Evolutionary conservation across 1,140 invertebrate genomes (phyloP).

Genomic region (Neodiprion pinetum): DNA sequence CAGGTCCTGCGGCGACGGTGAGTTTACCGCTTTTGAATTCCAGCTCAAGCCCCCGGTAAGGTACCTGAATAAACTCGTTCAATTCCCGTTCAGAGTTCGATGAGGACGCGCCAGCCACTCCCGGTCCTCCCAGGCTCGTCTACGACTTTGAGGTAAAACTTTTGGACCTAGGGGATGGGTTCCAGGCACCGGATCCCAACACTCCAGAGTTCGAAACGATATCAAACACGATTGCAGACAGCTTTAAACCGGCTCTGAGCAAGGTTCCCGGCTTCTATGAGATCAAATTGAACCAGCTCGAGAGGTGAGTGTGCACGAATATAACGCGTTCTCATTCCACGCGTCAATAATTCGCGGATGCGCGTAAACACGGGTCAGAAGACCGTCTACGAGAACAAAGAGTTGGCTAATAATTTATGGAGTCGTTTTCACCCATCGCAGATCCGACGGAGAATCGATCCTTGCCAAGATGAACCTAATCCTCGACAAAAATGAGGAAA

Average conservation of each 20-base stretch:
- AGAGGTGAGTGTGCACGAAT: conserved; percentile 67
- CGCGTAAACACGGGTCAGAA: not conserved
- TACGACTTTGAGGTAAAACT: conserved; percentile 80
- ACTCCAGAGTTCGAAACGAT: conserved; percentile 76
- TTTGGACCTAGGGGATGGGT: conserved; percentile 78
- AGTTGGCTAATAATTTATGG: not conserved
- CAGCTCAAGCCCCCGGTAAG: too few species aligned
- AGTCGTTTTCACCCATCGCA: conserved; percentile 7
- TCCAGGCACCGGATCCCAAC: conserved; percentile 71
- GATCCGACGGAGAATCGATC: conserved; percentile 66
- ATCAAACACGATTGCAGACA: conserved; percentile 71
- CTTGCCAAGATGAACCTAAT: conserved; percentile 72
- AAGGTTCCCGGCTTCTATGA: conserved; percentile 77
- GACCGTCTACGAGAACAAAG: conserved; percentile 22
- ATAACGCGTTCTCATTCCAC: conserved; percentile 2
- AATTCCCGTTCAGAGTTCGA: conserved; percentile 56
- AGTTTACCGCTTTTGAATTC: conserved; percentile 19
- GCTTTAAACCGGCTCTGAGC: conserved; percentile 69
- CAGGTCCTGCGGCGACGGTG: conserved; percentile 76
- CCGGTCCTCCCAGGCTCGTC: conserved; percentile 67
- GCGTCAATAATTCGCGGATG: not conserved
- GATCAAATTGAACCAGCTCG: conserved; percentile 72
- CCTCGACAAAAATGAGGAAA: conserved; percentile 71
- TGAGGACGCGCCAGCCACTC: conserved; percentile 66
- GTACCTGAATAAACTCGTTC: not conserved